Base-by-base conservation (phyloP, 92 coral and sea anemone species). In the Phenganax marumi region DNA sequence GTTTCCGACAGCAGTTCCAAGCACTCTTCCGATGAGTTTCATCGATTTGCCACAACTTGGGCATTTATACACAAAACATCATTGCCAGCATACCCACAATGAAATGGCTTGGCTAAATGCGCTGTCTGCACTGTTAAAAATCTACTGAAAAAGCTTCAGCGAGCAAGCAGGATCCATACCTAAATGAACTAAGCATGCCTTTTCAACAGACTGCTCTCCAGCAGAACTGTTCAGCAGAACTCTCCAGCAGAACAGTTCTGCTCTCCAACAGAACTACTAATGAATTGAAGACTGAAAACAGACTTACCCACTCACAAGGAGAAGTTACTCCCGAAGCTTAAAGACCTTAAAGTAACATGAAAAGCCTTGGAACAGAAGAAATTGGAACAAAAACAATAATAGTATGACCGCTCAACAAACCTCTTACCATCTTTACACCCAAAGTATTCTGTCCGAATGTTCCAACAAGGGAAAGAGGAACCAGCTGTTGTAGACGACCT, bases 71-170 rank as follows among this genome's bases (percentile, higher is more conserved):
- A 87, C 69, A 88, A 87, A n/a, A 88, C 88, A 7, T 84, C 55
- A 47, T 70, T 82, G 76, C 91, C 89, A 12, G 77, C 80, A 62
- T 89, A 89, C 43, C 92, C 90, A 13, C 89, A 89, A 63, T 82
- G 89, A 17, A 80, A 89, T 21, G 92, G 90, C 7, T 85, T 89
- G 8, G 87, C 84, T 57, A 87, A 89, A 60, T 23, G 72, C 25
- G 65, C 89, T 56, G 89, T 89, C 51, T 89, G 57, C 68, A 87
- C 90, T 7, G 85, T 87, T 25, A 77, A 87, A 48, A 8, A 58
- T 48, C 5, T 87, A 9, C 77, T 84, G 39, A 50, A 83, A 87
- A 87, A 62, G 74, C 69, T 49, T 39, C 25, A 24, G 85, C 78
- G 23, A 23, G 33, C n/a, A 65, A 71, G 0, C 79, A 84, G 14